Evolutionary conservation across 2,113 vertebrate genomes (phyloP).

Genomic region (Pseudolaguvia tuberculata): DNA sequence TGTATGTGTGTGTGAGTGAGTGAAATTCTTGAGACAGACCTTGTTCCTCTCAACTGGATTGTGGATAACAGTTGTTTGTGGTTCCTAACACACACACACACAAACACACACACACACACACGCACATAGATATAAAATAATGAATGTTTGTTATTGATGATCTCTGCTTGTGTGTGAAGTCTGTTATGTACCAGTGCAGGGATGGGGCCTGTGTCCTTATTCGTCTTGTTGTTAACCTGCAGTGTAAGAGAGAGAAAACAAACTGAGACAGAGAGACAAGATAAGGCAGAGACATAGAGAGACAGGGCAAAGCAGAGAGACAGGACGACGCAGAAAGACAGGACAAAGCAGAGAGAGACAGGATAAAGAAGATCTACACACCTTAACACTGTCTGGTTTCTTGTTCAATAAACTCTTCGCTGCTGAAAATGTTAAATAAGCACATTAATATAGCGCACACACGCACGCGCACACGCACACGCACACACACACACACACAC

Average conservation of each 20-base stretch:
- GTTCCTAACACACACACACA: conserved; percentile 79
- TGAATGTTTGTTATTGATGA: too few species aligned
- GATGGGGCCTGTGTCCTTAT: conserved; percentile 95
- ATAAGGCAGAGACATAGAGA: conserved; percentile 4
- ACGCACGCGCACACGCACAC: conserved; percentile 4
- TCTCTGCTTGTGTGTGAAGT: neutral
- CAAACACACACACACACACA: conserved; percentile 19
- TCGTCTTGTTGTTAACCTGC: conserved; percentile 99
- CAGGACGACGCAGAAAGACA: neutral
- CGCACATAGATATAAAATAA: conserved; percentile 48
- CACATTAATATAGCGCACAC: conserved; percentile 50
- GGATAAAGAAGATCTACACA: conserved; percentile 55
- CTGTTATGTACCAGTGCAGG: conserved; percentile 86
- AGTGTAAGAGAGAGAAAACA: conserved; percentile 58
- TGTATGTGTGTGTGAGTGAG: neutral
- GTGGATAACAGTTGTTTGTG: conserved; percentile 98
- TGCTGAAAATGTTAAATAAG: conserved; percentile 47
- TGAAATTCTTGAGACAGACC: conserved; percentile 69
- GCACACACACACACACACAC: conserved; percentile 42
- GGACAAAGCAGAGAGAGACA: neutral
- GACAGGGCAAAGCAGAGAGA: neutral
- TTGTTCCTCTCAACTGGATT: conserved; percentile 97
- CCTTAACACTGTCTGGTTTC: conserved; percentile 84
- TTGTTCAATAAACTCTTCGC: conserved; percentile 82
- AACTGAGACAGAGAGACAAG: conserved; percentile 11